Base-by-base conservation (phyloP, 2,113 vertebrate species). In the Todiramphus chloris region DNA sequence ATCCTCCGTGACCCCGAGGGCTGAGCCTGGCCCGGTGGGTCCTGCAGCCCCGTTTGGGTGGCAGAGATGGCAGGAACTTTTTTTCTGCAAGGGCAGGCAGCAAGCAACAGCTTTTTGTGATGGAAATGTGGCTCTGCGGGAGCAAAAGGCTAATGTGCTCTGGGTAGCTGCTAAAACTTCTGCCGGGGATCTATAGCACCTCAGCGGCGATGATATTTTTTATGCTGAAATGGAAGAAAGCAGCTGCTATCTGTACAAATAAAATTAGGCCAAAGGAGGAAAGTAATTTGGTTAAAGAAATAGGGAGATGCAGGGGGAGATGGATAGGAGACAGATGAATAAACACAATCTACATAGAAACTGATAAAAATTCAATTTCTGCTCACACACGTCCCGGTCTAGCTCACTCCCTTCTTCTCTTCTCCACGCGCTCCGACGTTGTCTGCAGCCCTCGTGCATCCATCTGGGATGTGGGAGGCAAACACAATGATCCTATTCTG, bases 401-500 rank as follows among this genome's bases (percentile, higher is more conserved):
- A 62, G 6, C 91, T 97, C 87, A 60, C 93, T 94, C 93, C 95
- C 87, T 97, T 95, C 93, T 92, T 92, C 93, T 96, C 95, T 91
- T 80, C 89, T 89, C 96, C 79, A 37, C 63, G 11, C 27, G 19
- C 78, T 96, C 82, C 74, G 20, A 28, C 19, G 83, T 35, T 87
- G 93, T 85, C 92, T 83, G 95, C 76, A 43, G 70, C 84, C 90
- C 93, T 96, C 90, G 21, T 96, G 96, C 93, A 55, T 97, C 97
- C 97, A 98, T 97, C 97, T 97, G 97, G 97, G 95, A 86, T 95
- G 97, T 98, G 97, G 97, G 97, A 97, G 97, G 97, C 92, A 90
- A 97, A 86, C 93, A 96, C 95, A 96, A 96, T 78, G 81, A 94
- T 96, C 93, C 89, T 91, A 77, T 96, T 33, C 96, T 91, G 62